These are phyloP conservation scores for Sarcophaga subvicina DNA, from an alignment of 2,888 invertebrate genomes.

Conservation along the genomic window DNA sequence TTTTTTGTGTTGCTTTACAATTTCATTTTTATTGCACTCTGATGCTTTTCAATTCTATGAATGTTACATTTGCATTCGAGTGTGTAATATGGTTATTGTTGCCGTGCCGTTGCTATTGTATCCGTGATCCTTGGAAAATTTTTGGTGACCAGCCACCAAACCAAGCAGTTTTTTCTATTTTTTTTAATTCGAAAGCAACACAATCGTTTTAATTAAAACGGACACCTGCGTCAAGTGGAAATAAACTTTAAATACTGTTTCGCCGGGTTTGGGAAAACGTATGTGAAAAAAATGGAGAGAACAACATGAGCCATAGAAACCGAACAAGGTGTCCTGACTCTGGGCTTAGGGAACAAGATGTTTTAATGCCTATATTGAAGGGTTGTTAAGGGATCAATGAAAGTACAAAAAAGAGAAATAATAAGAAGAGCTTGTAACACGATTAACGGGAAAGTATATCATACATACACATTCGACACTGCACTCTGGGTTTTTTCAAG, in stretches of 20 bases:
- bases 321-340: background rate
- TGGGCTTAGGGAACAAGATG: conserved; percentile 26
- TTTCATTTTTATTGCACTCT: too few relatives aligned
- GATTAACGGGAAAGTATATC: too few relatives aligned
- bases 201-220: conserved; percentile 65
- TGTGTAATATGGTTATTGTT: conserved; percentile 1
- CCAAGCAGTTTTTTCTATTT: background rate
- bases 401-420: background rate
- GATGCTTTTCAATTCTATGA: background rate
- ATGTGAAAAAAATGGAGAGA: background rate
- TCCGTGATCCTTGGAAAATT: background rate
- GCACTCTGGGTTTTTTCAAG: too few relatives aligned
- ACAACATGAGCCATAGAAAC: background rate
- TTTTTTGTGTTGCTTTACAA: background rate
- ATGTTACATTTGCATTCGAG: background rate
- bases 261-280: conserved; percentile 23
- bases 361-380: conserved; percentile 6
- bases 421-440: background rate
- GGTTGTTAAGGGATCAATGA: conserved; percentile 46
- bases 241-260: conserved; percentile 44
- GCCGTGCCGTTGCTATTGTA: background rate
- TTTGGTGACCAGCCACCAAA: background rate
- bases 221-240: conserved; percentile 62
- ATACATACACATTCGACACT: too few relatives aligned
- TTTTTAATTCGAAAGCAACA: background rate